Evolutionary conservation across 2,888 invertebrate genomes (phyloP).

Genomic region (Tiliacea aurago): DNA sequence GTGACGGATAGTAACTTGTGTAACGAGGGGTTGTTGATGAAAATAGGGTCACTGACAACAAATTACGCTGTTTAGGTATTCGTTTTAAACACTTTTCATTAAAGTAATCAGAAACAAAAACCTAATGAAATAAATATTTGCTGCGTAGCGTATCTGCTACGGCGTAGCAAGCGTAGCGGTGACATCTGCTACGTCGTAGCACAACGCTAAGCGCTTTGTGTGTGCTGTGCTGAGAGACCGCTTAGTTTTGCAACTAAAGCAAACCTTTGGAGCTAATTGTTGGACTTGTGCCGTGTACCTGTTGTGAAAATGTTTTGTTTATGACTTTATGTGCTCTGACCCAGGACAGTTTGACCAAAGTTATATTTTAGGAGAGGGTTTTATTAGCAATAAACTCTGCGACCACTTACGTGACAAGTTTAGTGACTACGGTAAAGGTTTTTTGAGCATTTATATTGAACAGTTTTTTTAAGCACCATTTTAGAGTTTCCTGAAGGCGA

Average conservation of each 20-base stretch:
- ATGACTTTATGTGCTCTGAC: slow-evolving; percentile 1
- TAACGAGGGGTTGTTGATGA: not conserved
- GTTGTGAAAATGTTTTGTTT: slow-evolving; percentile 21
- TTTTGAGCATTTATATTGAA: not conserved
- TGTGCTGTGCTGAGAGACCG: not conserved
- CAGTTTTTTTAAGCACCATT: not conserved
- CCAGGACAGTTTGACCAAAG: not conserved
- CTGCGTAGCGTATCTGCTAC: not conserved
- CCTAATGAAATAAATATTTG: no score
- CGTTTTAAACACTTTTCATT: not conserved
- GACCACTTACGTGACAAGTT: not conserved
- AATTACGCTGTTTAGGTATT: not conserved
- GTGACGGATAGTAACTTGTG: not conserved
- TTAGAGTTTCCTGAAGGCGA: not conserved
- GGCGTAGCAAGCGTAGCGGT: slow-evolving; percentile 15
- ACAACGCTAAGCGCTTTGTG: not conserved
- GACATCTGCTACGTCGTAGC: slow-evolving; percentile 47
- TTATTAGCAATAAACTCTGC: not conserved
- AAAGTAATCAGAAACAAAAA: not conserved
- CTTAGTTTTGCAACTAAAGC: not conserved
- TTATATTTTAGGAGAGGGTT: not conserved
- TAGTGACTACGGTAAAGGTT: not conserved
- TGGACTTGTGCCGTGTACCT: not conserved
- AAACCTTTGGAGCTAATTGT: slow-evolving; percentile 17
- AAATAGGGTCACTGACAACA: not conserved